Evolutionary conservation across 1,140 invertebrate species (phyloP).

Genomic region (Sycophila sp.): DNA sequence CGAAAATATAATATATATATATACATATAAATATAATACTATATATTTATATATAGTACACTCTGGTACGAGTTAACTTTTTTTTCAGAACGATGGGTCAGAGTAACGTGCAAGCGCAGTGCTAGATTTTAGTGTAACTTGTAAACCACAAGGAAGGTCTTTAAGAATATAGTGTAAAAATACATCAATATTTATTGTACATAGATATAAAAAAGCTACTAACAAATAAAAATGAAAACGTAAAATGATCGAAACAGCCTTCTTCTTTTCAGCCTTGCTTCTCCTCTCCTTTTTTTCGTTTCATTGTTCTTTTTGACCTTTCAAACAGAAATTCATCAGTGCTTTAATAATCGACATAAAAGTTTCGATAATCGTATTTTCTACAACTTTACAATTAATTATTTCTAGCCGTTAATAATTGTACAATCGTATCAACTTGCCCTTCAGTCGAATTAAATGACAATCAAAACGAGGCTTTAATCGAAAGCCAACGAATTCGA

Average conservation of each 20-base stretch:
- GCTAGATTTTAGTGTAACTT: constrained; percentile 56
- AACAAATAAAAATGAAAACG: constrained; percentile 64
- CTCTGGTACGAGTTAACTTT: constrained; percentile 50
- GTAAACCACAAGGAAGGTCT: constrained; percentile 57
- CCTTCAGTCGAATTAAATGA: too few species aligned
- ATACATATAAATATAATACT: constrained; percentile 42
- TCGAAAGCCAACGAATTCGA: too few species aligned
- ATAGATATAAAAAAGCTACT: constrained; percentile 66
- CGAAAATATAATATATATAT: constrained; percentile 51
- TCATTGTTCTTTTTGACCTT: constrained; percentile 23
- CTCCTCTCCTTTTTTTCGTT: constrained; percentile 7
- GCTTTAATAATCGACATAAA: too few species aligned
- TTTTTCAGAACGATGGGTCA: constrained; percentile 46
- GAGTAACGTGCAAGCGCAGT: constrained; percentile 47
- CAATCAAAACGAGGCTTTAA: too few species aligned
- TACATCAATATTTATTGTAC: constrained; percentile 68
- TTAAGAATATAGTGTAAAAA: constrained; percentile 64
- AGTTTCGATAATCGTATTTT: too few species aligned
- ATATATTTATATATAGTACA: constrained; percentile 53
- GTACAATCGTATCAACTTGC: too few species aligned
- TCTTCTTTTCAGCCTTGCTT: constrained; percentile 26
- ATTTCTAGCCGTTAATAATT: too few species aligned
- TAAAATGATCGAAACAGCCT: constrained; percentile 46
- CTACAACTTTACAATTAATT: too few species aligned
- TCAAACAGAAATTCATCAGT: too few species aligned